Percentiles rank a stretch among this genome's conserved stretches.
phyloP scores from a whole-genome alignment of 1,140 invertebrate species.

The Nasonia giraulti region DNA sequence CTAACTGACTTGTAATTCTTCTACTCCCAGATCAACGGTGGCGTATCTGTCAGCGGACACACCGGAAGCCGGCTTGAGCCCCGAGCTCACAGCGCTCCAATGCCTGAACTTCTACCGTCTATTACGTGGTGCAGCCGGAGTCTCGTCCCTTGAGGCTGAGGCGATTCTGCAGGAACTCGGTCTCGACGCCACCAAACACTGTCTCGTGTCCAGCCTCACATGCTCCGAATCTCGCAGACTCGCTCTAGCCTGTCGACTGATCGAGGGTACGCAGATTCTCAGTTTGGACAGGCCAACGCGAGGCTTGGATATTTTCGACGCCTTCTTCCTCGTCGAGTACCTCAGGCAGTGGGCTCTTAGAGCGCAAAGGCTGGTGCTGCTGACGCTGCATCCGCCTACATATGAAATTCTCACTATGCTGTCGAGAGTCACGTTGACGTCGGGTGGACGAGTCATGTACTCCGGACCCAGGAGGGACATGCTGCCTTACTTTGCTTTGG shows the following conservation, averaged over 20 bases:
- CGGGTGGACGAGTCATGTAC: conserved; percentile 92
- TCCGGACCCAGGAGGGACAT: conserved; percentile 91
- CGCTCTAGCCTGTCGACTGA: conserved; percentile 90
- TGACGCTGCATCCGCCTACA: conserved; percentile 94
- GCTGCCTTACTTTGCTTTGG: conserved; percentile 93
- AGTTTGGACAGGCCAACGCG: conserved; percentile 91
- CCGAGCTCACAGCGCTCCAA: conserved; percentile 87
- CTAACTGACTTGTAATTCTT: background rate
- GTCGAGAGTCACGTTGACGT: conserved; percentile 88
- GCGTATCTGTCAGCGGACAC: conserved; percentile 70
- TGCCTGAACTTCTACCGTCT: conserved; percentile 87
- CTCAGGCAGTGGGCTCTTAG: conserved; percentile 93
- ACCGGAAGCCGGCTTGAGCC: conserved; percentile 73
- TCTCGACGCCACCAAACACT: conserved; percentile 84
- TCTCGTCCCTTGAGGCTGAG: conserved; percentile 68
- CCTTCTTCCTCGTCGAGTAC: conserved; percentile 95
- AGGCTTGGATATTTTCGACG: conserved; percentile 97
- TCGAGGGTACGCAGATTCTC: conserved; percentile 88
- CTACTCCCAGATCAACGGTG: conserved; percentile 52
- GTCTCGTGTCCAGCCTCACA: conserved; percentile 83
- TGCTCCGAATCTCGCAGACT: conserved; percentile 89
- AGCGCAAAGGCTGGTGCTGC: conserved; percentile 87
- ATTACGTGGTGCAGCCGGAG: conserved; percentile 76
- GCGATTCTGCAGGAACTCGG: conserved; percentile 88
- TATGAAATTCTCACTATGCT: conserved; percentile 98